These are phyloP conservation scores for Avahi laniger DNA, from an alignment of 2,797 vertebrate genomes.

Conservation along the genomic window DNA sequence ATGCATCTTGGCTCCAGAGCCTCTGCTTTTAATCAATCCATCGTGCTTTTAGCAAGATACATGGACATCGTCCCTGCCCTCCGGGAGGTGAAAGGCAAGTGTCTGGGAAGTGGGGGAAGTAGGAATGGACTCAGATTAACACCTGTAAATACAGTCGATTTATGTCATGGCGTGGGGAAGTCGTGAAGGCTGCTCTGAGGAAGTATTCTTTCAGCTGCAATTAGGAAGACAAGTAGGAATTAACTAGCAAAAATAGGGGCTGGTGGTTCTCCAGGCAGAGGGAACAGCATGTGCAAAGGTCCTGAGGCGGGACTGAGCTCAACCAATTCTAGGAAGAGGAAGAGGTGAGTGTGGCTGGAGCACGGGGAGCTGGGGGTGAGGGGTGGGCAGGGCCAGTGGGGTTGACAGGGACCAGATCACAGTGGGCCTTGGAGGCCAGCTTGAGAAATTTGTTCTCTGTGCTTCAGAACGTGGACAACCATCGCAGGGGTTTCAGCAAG, in stretches of 20 bases:
- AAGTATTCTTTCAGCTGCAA: not conserved
- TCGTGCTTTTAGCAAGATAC: not conserved
- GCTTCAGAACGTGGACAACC: not conserved
- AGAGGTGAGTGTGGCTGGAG: not conserved
- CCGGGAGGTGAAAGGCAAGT: not conserved
- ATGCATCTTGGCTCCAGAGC: not conserved
- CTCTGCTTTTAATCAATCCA: not conserved
- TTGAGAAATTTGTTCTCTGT: not conserved
- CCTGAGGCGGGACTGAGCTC: not conserved
- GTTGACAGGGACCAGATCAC: not conserved
- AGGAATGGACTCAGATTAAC: not conserved
- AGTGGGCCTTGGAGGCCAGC: not conserved
- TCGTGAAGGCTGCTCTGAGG: not conserved
- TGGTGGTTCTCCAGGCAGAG: not conserved
- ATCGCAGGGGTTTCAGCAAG: not conserved
- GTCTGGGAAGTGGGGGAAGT: not conserved
- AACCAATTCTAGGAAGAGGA: not conserved
- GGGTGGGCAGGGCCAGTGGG: not conserved
- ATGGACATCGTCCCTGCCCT: not conserved
- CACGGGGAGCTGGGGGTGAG: not conserved
- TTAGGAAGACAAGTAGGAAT: not conserved
- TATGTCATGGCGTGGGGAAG: rapidly evolving
- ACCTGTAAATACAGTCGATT: not conserved
- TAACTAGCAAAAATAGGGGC: not conserved
- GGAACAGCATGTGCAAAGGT: not conserved